Evolutionary conservation across 2,797 vertebrate species (phyloP).

Genomic region (Pygocentrus nattereri): DNA sequence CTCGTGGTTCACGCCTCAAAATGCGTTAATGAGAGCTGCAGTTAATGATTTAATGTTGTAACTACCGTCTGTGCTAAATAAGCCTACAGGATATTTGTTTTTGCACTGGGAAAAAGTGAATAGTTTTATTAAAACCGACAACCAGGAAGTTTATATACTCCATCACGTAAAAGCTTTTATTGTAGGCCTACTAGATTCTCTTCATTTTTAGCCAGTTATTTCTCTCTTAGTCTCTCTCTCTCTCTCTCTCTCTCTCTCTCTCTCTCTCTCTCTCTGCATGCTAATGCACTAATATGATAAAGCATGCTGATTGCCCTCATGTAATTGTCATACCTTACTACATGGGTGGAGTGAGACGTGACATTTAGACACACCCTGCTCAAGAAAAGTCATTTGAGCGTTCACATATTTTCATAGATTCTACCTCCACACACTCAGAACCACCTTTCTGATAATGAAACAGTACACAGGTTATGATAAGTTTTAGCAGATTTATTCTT

Average conservation of each 20-base stretch:
- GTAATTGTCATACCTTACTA: constrained; percentile 8
- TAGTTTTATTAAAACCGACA: not conserved
- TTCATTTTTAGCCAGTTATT: too few species aligned
- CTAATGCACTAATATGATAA: not conserved
- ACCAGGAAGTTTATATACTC: not conserved
- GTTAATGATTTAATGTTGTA: not conserved
- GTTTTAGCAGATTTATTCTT: not conserved
- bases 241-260: constrained; percentile 1
- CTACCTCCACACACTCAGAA: not conserved
- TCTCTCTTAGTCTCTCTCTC: not conserved
- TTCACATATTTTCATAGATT: constrained; percentile 7
- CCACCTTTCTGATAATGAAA: not conserved
- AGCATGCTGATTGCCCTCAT: constrained; percentile 19
- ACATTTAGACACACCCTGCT: constrained; percentile 24
- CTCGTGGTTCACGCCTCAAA: not conserved
- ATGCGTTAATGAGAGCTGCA: not conserved
- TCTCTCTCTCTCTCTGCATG: not conserved
- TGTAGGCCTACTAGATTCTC: too few species aligned
- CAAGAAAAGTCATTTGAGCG: constrained; percentile 4
- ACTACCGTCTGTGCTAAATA: not conserved
- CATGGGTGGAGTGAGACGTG: constrained; percentile 26
- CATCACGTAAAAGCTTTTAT: too few species aligned
- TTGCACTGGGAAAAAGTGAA: too few species aligned
- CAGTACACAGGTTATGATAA: not conserved
- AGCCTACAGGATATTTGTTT: not conserved